Evolutionary conservation across 2,797 vertebrate species (phyloP), one percentile per base, ranked within the genome.

Genomic region (Diplodus puntazzo): DNA sequence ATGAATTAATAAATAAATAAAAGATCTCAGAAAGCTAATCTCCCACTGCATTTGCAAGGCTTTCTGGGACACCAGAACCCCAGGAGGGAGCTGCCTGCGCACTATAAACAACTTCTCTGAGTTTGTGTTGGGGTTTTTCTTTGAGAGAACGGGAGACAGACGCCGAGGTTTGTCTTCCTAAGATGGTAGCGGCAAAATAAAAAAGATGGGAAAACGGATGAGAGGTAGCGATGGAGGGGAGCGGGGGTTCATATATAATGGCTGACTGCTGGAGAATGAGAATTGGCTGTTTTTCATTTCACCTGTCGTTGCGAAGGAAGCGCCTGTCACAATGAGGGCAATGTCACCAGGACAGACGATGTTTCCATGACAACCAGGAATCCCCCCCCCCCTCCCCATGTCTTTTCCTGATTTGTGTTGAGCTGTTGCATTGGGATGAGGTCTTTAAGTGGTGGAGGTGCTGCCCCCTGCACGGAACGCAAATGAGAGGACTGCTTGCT

Each of bases 261-360:
- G 73, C 48, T 88, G 84, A 92, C 80, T 85, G 83, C 66, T 75
- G 60, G 72, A 73, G 84, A 88, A 90, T 86, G 88, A 87, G 80
- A 88, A 88, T 87, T 82, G 81, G 60, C 87, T 88, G 77, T 87
- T 93, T 91, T 91, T 90, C 82, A 89, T 91, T 91, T 87, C 73
- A 92, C 91, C 85, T 92, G 87, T 86, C 84, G 68, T 79, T 69
- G 73, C 73, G 84, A 88, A 88, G 73, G 66, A 87, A 85, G 73
- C 49, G 27, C 70, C 87, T 90, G 89, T 92, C 89, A 89, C 77
- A 85, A 75, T 70, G 76, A 87, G 88, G 86, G 76, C 83, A 82
- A 83, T 87, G 88, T 89, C 83, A 77, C 73, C 83, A 81, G 80
- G 89, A 87, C 79, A 71, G 73, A 64, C 50, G 30, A 87, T 58